Conservation (phyloP, 2,113 vertebrate genomes). For the Silurus meridionalis region DNA sequence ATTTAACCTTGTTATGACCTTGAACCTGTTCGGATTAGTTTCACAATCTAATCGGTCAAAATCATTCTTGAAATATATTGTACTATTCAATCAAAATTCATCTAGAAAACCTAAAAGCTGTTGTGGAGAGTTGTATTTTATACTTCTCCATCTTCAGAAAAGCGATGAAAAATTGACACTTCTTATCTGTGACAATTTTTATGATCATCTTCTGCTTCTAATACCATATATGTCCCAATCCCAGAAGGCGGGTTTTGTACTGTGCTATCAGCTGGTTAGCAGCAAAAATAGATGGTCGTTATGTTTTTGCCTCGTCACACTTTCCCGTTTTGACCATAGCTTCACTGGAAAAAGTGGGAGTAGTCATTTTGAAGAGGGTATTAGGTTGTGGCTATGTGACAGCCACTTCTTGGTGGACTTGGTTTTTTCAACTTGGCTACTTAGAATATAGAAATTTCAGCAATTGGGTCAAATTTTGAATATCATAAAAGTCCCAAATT, state of each 20-base stretch:
- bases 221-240: too few relatives aligned
- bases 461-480: neutral
- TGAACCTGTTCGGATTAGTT: neutral
- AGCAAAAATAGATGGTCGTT: neutral
- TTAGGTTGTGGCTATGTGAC: neutral
- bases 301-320: neutral
- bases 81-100: neutral
- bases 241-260: neutral
- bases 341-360: neutral
- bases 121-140: neutral
- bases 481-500: neutral
- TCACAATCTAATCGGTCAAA: neutral
- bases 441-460: neutral
- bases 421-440: neutral
- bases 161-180: too few relatives aligned
- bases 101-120: neutral
- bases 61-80: neutral
- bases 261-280: neutral
- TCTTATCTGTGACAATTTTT: neutral
- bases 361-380: neutral
- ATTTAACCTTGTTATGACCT: slow-evolving; percentile 4
- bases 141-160: too few relatives aligned
- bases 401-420: neutral
- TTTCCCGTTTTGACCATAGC: neutral
- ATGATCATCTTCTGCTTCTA: neutral